Base-by-base conservation (phyloP, 1,140 invertebrate species). In the Chlorops oryzae region DNA sequence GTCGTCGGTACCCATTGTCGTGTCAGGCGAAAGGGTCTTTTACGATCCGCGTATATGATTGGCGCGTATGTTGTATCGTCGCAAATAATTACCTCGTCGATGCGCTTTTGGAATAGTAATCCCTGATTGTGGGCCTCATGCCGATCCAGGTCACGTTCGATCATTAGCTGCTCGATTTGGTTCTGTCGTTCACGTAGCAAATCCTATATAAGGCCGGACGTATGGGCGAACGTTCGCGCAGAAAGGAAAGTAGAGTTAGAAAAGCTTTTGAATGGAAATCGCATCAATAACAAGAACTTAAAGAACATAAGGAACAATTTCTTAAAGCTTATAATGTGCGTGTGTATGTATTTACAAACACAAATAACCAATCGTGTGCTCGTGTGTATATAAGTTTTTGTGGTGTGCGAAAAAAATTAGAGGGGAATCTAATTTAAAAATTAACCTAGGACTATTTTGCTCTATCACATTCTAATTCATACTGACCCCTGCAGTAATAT, bases 171-270 rank as follows among this genome's bases (percentile, higher is more conserved):
- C 63, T 94, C 90, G 58, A 97, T 86, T 62, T 96, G 90, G 52
- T 89, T 84, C 65, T 95, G 89, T 70, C 95, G 97, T 71, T 96
- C 92, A 68, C 89, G 87, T 49, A 96, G 74, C 22, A 89, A 75
- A 69, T 95, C 91, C 91, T 96, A 49, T 13, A 56, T 32, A 37
- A 34, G 50, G 47, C 27, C 32, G 15, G 24, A n/a, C n/a, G n/a
- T n/a, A n/a, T n/a, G n/a, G n/a, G n/a, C n/a, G n/a, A n/a, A n/a
- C n/a, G n/a, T n/a, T n/a, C n/a, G n/a, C n/a, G n/a, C n/a, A n/a
- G 7, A 32, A 35, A 35, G 18, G 5, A 35, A 35, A 15, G n/a
- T n/a, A 32, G n/a, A 32, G 7, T 7, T 32, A 9, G 7, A 9
- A 32, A 7, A 9, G 7, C n/a, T 32, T 32, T 32, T 32, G n/a